Evolutionary conservation across 1,140 invertebrate genomes (phyloP), one percentile per base, ranked within the genome.

Genomic region (Gonioctena quinquepunctata): DNA sequence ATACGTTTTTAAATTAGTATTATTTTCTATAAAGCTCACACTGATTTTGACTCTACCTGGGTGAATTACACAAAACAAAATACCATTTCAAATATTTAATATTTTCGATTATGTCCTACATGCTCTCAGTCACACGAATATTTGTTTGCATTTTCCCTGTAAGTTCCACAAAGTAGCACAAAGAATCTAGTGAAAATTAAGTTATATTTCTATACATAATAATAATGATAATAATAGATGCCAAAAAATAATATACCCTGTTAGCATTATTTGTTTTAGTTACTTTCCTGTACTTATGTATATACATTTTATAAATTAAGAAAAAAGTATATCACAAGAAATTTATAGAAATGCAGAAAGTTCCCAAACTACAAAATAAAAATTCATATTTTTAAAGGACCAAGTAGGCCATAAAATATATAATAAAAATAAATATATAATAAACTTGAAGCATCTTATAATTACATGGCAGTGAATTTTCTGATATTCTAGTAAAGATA

Each of bases 81-180:
- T 42, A n/a, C 33, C 13, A 42, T 13, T 42, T 42, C 16, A 42
- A 11, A 42, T 42, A 42, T 42, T 8, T 42, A 42, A 42, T 42
- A 54, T 54, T 54, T 54, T 54, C 13, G 52, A 54, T 54, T 21
- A 19, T 2, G 52, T 54, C 6, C 0, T 54, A 61, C 59, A 61
- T 61, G 33, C 13, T 28, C 25, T 27, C 59, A 61, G 25, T 61
- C 27, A 61, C 59, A 61, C 59, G 28, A 61, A 61, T 42, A n/a
- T 28, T 61, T 28, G 59, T 22, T 61, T 61, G 28, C 59, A 61
- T 27, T 61, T 61, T 61, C 59, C 59, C 59, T 61, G 59, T 61
- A 61, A 27, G 18, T 28, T 61, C 59, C 59, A 61, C 59, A 61
- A 61, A 27, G 28, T 61, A 61, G 59, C 59, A 61, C 23, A 61